Conservation (phyloP, 2,113 vertebrate species). For the Nyctibius bracteatus region DNA sequence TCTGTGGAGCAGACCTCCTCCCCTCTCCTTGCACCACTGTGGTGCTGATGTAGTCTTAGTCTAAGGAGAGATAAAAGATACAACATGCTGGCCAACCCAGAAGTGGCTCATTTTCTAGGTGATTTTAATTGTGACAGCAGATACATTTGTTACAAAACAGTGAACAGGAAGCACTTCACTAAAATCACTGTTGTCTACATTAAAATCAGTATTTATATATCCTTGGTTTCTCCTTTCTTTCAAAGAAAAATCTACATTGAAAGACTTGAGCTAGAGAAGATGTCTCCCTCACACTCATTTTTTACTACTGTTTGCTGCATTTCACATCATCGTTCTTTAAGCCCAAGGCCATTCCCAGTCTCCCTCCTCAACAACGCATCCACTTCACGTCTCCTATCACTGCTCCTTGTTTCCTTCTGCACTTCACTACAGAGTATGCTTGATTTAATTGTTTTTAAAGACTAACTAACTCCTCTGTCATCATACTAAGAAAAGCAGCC, state of each 20-base stretch:
- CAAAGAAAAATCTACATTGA: constrained; percentile 15
- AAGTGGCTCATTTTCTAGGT: neutral
- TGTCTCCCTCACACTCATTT: neutral
- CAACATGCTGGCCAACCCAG: neutral
- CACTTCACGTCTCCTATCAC: neutral
- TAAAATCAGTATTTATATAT: neutral
- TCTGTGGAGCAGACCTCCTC: neutral
- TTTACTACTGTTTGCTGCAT: neutral
- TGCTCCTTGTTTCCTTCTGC: neutral
- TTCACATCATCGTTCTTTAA: neutral
- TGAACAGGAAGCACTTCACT: neutral
- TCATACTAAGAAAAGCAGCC: neutral
- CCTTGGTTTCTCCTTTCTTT: constrained; percentile 24
- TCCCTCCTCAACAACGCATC: neutral
- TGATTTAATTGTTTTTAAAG: constrained; percentile 14
- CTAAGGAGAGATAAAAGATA: neutral
- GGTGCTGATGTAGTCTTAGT: neutral
- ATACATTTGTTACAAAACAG: neutral
- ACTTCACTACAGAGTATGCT: neutral
- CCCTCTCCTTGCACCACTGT: fast-evolving
- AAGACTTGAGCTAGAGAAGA: neutral
- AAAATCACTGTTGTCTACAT: neutral
- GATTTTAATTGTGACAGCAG: neutral
- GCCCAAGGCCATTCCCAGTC: neutral
- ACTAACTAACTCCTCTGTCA: neutral